Conservation (phyloP, 2,797 vertebrate species). For the Pseudocheirus occidentalis region DNA sequence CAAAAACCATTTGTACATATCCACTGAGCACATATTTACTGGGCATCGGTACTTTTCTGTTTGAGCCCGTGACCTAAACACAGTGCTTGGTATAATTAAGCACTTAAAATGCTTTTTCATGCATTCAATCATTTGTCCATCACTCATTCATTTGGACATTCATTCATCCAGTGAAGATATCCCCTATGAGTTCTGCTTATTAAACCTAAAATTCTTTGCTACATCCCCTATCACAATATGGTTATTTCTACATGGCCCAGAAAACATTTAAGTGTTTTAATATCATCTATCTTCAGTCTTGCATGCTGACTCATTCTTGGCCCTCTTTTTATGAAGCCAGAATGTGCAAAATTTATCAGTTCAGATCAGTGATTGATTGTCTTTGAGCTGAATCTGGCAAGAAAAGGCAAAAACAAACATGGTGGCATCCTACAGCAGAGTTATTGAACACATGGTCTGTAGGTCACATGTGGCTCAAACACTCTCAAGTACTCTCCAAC, state of each 20-base stretch:
- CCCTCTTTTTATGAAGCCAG: background rate
- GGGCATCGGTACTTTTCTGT: background rate
- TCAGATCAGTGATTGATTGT: background rate
- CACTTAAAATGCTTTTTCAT: background rate
- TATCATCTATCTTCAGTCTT: background rate
- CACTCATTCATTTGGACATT: background rate
- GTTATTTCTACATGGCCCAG: background rate
- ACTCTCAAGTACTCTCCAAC: background rate
- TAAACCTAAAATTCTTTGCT: background rate
- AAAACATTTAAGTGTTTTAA: background rate
- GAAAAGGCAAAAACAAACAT: background rate
- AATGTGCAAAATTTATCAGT: background rate
- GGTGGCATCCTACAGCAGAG: background rate
- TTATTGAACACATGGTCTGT: background rate
- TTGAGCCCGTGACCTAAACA: background rate
- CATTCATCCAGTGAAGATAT: background rate
- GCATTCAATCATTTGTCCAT: too few relatives aligned
- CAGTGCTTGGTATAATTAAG: background rate
- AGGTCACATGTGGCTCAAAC: background rate
- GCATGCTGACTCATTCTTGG: background rate
- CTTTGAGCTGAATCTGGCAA: background rate
- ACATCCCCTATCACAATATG: background rate
- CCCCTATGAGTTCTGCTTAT: background rate
- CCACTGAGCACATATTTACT: background rate
- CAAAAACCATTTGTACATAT: background rate